A percentile compares a stretch with the other conserved stretches of the same genome.
Conservation (phyloP, 2,888 invertebrate species). For the Drosophila lutescens region DNA sequence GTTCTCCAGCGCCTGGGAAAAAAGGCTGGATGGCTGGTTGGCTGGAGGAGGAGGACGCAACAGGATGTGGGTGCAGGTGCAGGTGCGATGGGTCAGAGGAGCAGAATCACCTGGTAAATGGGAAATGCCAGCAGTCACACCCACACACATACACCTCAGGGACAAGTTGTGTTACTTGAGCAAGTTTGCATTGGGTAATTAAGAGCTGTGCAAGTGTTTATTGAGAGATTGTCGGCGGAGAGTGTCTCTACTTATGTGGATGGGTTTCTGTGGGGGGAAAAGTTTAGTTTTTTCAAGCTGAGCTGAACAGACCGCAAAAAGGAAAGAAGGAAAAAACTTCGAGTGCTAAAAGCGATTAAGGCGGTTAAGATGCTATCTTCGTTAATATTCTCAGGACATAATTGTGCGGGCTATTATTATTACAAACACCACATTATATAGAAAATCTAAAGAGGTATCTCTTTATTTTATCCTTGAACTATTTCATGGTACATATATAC, state of each 20-base stretch:
- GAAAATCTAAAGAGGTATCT: not conserved
- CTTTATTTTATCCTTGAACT: not conserved
- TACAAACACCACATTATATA: not conserved
- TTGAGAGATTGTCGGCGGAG: constrained; percentile 60
- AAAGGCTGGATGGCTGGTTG: not conserved
- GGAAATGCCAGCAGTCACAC: constrained; percentile 22
- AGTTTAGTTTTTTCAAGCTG: constrained; percentile 41
- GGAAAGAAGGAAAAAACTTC: constrained; percentile 11
- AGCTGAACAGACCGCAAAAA: constrained; percentile 1
- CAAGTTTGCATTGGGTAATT: constrained; percentile 79
- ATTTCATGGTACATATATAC: too few relatives aligned
- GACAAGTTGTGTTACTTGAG: constrained; percentile 52
- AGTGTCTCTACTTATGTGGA: constrained; percentile 22
- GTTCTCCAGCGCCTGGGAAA: constrained; percentile 23
- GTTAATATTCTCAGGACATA: constrained; percentile 2
- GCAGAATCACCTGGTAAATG: constrained; percentile 15
- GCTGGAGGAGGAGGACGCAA: not conserved
- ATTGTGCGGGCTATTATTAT: not conserved
- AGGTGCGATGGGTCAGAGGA: constrained; percentile 34
- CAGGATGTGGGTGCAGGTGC: constrained; percentile 34
- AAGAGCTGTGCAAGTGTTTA: constrained; percentile 78
- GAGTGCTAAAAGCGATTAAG: constrained; percentile 19
- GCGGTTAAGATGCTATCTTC: constrained; percentile 13
- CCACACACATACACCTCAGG: constrained; percentile 9
- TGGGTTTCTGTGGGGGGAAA: constrained; percentile 20